Conservation (phyloP, 2,888 invertebrate genomes). For the Pachymerium ferrugineum region DNA sequence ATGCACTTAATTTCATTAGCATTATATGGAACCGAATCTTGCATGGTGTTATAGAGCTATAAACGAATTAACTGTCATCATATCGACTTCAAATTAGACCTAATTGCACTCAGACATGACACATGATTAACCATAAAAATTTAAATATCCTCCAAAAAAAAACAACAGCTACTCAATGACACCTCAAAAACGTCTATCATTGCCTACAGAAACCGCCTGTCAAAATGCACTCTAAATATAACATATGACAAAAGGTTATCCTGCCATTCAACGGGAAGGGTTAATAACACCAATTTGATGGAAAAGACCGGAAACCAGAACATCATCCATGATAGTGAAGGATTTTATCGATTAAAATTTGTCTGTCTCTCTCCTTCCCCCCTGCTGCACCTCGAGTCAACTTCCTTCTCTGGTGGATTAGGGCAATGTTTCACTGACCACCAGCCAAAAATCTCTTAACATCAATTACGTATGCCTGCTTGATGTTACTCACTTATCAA, state of each 20-base stretch:
- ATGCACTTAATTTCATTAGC: constrained; percentile 4
- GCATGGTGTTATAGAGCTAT: neutral
- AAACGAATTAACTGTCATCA: constrained; percentile 14
- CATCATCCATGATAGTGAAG: neutral
- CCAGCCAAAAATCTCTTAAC: constrained; percentile 7
- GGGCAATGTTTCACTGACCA: neutral
- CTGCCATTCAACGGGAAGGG: constrained; percentile 2
- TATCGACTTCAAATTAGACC: neutral
- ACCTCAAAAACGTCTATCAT: neutral
- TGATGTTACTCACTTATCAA: neutral
- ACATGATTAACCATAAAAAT: neutral
- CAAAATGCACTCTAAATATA: neutral
- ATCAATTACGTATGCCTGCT: constrained; percentile 2
- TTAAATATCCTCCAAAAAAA: no score
- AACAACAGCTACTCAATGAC: no score
- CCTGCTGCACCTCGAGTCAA: no score
- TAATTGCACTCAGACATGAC: neutral
- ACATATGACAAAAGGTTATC: constrained; percentile 3
- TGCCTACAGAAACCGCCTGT: neutral
- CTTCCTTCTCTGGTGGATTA: neutral
- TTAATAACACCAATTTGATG: constrained; percentile 12
- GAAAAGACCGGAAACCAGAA: neutral
- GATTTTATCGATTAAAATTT: constrained; percentile 3
- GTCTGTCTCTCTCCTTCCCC: neutral
- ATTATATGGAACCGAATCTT: neutral